Evolutionary conservation across 1,140 invertebrate species (phyloP), one percentile per base, ranked within the genome.

Genomic region (Micrasema longulum): DNA sequence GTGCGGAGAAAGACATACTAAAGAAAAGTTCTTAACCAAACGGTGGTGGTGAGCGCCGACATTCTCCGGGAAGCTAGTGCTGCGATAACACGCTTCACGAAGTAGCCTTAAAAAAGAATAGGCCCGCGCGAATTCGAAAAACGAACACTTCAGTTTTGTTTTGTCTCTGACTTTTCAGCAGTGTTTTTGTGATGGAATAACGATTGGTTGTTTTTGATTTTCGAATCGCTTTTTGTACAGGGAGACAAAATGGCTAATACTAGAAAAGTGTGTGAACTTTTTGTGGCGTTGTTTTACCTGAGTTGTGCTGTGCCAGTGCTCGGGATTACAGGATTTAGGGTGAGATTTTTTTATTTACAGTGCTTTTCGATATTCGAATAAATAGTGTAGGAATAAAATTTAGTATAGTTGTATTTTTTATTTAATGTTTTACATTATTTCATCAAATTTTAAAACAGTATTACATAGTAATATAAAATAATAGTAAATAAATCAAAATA

Each of bases 301-400:
- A 41, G 50, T 18, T 66, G 60, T 74, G 72, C 53, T 45, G 48
- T 52, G 41, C 53, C 41, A 35, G 60, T 52, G 3, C 38, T 57
- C 62, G 72, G 67, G 52, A 74, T 74, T 57, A 74, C 72, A 36
- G 68, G 67, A 60, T 70, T 74, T 48, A 65, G 67, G 62, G 72
- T 74, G 22, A 68, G 68, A 14, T 55, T 14, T 35, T 10, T 20
- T 2, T n/a, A n/a, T n/a, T n/a, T n/a, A n/a, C n/a, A n/a, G n/a
- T n/a, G 0, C 12, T 14, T 14, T 14, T 6, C n/a, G 5, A 45
- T 11, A 5, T 41, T 45, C 18, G 18, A 14, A n/a, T 4, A 45
- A 14, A 14, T n/a, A n/a, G n/a, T n/a, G n/a, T n/a, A n/a, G n/a
- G n/a, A n/a, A n/a, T n/a, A n/a, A n/a, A n/a, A n/a, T n/a, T n/a